These are phyloP conservation scores for Pelodiscus sinensis DNA, from an alignment of 2,113 vertebrate species.

Conservation along the genomic window DNA sequence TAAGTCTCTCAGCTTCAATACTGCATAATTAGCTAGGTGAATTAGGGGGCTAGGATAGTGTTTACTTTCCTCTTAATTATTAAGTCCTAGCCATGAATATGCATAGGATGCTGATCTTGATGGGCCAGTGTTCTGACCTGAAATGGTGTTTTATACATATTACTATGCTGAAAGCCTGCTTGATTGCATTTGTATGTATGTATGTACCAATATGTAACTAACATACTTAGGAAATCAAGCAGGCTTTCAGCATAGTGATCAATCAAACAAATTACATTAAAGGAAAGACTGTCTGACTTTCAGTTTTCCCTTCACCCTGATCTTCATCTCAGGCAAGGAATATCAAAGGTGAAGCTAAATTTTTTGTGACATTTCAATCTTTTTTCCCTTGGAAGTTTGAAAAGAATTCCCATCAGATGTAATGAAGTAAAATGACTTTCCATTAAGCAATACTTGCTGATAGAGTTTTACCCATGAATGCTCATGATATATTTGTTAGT, in stretches of 20 bases:
- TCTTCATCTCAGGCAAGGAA: slow-evolving; percentile 1
- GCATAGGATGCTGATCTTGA: background rate
- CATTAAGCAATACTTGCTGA: slow-evolving; percentile 15
- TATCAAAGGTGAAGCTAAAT: background rate
- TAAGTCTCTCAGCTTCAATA: background rate
- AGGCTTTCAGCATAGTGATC: background rate
- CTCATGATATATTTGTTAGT: too few species aligned
- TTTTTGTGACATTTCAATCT: background rate
- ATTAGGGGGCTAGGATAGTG: background rate
- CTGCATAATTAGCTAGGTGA: background rate
- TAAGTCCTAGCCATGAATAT: background rate
- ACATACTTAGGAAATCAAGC: background rate
- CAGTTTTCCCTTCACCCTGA: background rate
- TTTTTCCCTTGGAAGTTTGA: background rate
- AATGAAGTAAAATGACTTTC: background rate
- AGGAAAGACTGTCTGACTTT: background rate
- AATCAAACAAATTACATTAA: background rate
- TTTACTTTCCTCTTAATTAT: slow-evolving; percentile 18
- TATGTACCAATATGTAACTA: background rate
- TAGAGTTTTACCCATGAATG: background rate
- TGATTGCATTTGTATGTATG: background rate
- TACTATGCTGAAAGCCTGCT: too few species aligned
- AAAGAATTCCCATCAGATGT: background rate
- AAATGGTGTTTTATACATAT: background rate
- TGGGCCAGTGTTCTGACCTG: background rate